Base-by-base conservation (phyloP, 2,797 vertebrate species). In the Manis crassicaudata region DNA sequence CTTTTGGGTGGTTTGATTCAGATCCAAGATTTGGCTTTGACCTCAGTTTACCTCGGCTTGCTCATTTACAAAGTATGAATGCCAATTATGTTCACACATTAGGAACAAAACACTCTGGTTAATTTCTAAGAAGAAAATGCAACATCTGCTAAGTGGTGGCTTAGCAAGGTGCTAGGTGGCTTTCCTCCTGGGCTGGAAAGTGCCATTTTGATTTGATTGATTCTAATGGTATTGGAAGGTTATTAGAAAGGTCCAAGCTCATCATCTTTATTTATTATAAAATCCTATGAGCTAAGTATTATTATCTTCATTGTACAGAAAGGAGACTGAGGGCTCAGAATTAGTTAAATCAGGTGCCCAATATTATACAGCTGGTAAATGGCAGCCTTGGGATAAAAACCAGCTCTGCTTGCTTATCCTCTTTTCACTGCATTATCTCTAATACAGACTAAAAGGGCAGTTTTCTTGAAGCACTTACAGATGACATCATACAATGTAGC, bases 11-110 rank as follows among this genome's bases (percentile, higher is more conserved):
- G 76, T 88, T 97, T 94, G 88, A 95, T 84, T 92, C 60, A 67
- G 68, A 88, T 52, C 79, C 92, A 92, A 52, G 58, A 35, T 91
- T 96, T 79, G 54, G 25, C 76, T 94, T 96, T 97, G 96, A 97
- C 97, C 92, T 97, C 94, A 65, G 83, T 96, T 98, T 92, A 97
- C 97, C 96, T 95, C 62, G 0, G 75, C 54, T 67, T 70, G 65
- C 46, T 96, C 83, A 89, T 93, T 96, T 89, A 85, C 8, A 43
- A 87, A 94, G 84, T 54, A 90, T 6, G 20, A 92, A 62, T 73
- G 83, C 23, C 68, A 62, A 27, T 62, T 83, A 67, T 76, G 89
- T 90, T 75, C 73, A 94, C 67, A 72, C 40, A 56, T 68, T 62
- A 91, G 87, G 76, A 90, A 84, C 65, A 72, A 81, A 76, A 83